Evolutionary conservation across 2,888 invertebrate species (phyloP), one percentile per base, ranked within the genome.

Genomic region (Xiphydria camelus): DNA sequence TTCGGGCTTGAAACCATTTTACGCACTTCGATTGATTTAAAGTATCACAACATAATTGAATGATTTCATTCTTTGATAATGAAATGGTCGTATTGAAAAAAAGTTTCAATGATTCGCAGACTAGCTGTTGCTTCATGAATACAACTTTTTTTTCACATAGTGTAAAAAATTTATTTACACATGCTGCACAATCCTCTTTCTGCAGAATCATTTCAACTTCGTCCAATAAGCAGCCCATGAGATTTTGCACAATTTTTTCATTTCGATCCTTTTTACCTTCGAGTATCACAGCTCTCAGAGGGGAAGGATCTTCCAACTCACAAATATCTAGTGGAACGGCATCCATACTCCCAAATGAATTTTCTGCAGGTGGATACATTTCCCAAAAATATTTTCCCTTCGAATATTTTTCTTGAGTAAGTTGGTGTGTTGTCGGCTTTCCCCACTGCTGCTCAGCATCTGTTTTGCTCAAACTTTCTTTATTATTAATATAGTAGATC

Each of bases 381-480:
- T 49, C 39, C 22, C 4, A 26, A 37, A 51, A 52, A 39, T 48
- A 38, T 43, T 39, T 38, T 19, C 53, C 49, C 33, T 57, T 57
- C 3, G 41, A 37, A 32, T 57, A 57, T 33, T 53, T 55, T 26
- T 53, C 41, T 39, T 50, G 38, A 4, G 42, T 38, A 36, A 54
- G 46, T 33, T 52, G 47, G 9, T 34, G 17, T 12, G 44, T 20
- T 38, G 40, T 52, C 6, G 49, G 45, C 41, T 47, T 53, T 19
- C 51, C 55, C 53, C 51, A 55, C 32, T 46, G 29, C 41, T 55
- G 51, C 40, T 55, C 47, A 10, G 33, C 6, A 45, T 40, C 38
- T 7, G 54, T 56, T 41, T 56, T 56, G 9, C 51, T 46, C 23
- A 37, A 15, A 26, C 55, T 53, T 23, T 49, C 46, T 25, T 41